Evolutionary conservation across 2,888 invertebrate species (phyloP).

Genomic region (Palloptera scutellata): DNA sequence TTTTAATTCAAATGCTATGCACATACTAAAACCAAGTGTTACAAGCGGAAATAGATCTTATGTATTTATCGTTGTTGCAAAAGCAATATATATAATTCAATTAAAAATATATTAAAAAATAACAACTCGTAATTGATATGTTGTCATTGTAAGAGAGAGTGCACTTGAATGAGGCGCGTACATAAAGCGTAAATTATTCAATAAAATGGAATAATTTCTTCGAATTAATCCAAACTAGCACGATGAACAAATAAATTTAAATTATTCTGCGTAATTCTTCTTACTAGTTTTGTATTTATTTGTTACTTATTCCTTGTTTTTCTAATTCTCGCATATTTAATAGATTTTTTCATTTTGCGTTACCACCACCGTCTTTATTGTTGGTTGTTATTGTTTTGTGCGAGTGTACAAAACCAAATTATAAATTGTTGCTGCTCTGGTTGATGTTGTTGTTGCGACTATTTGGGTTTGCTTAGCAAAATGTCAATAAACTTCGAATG

Average conservation of each 20-base stretch:
- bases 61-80: background rate
- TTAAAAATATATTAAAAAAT: background rate
- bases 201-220: no score
- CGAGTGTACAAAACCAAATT: slow-evolving; percentile 9
- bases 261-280: background rate
- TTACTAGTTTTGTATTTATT: slow-evolving; percentile 22
- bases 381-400: background rate
- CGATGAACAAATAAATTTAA: slow-evolving; percentile 9
- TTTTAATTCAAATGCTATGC: no score
- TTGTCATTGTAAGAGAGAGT: no score
- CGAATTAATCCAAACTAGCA: background rate
- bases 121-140: background rate
- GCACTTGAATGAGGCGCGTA: no score
- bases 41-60: background rate
- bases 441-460: slow-evolving; percentile 6
- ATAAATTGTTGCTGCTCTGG: no score
- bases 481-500: slow-evolving; percentile 25
- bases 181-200: no score
- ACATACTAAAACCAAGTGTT: background rate
- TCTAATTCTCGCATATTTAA: slow-evolving; percentile 42
- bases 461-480: slow-evolving; percentile 11
- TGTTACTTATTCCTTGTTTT: slow-evolving; percentile 39
- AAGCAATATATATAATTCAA: slow-evolving; percentile 1
- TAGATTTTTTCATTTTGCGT: slow-evolving; percentile 9
- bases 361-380: slow-evolving; percentile 34